Evolutionary conservation across 2,888 invertebrate genomes (phyloP).

Genomic region (Heliconius charithonia): DNA sequence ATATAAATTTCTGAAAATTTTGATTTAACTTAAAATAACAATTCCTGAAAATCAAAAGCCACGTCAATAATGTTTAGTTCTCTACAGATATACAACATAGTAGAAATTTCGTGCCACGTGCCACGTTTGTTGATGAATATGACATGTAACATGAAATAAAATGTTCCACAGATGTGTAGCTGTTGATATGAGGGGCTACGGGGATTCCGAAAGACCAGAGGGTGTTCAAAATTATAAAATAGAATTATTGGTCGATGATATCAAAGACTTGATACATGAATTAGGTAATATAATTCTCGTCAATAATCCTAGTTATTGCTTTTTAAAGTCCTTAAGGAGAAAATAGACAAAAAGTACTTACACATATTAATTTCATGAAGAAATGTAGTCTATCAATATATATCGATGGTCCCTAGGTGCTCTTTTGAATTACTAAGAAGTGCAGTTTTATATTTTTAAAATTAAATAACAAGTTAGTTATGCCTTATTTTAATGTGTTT

Average conservation of each 20-base stretch:
- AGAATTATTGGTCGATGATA: conserved; percentile 82
- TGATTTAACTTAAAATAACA: neutral
- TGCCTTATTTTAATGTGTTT: too few relatives aligned
- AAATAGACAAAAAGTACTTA: neutral
- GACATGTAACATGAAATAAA: neutral
- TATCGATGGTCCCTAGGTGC: too few relatives aligned
- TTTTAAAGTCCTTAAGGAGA: neutral
- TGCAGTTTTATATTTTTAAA: too few relatives aligned
- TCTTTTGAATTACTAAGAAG: too few relatives aligned
- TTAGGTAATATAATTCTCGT: conserved; percentile 63
- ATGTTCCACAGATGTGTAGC: conserved; percentile 84
- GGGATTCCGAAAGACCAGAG: conserved; percentile 86
- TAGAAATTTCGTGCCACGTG: neutral
- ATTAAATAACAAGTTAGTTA: too few relatives aligned
- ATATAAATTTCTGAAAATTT: neutral
- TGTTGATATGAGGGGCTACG: conserved; percentile 88
- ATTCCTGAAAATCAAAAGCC: neutral
- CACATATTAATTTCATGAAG: neutral
- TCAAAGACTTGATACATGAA: conserved; percentile 83
- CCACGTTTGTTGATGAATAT: neutral
- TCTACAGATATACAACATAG: neutral
- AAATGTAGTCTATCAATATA: neutral
- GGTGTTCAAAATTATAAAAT: conserved; percentile 77
- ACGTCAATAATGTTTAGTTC: neutral
- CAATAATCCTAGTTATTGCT: neutral